A percentile compares a stretch with the other conserved stretches of the same genome.
Evolutionary conservation across 2,113 vertebrate genomes (phyloP).

Genomic region (Loxodonta africana): DNA sequence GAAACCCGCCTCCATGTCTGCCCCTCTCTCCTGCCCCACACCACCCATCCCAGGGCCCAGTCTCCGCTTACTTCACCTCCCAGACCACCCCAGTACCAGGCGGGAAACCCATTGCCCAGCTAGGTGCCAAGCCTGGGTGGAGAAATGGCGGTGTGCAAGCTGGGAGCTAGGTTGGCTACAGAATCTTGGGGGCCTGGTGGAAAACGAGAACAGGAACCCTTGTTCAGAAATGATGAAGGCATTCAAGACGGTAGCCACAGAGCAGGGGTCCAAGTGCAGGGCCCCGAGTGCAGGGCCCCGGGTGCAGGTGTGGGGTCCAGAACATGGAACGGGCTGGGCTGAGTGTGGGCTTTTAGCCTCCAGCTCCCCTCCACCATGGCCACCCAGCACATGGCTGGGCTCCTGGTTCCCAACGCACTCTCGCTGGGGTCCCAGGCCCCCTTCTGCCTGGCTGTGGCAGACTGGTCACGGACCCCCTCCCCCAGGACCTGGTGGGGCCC

Average conservation of each 20-base stretch:
- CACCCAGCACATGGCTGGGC: neutral
- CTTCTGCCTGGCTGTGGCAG: neutral
- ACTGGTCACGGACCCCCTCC: neutral
- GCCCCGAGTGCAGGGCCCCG: accelerated
- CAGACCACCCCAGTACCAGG: neutral
- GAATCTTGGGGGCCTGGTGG: accelerated
- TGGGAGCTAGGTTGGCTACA: neutral
- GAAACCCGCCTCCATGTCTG: accelerated
- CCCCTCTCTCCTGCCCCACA: accelerated
- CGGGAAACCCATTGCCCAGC: neutral
- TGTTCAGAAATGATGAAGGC: accelerated
- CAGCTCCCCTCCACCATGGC: accelerated
- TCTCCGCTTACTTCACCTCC: neutral
- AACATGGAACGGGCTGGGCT: no score
- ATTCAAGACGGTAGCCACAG: neutral
- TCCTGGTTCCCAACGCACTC: no score
- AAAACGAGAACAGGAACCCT: accelerated
- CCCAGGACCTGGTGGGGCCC: neutral
- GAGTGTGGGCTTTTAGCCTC: accelerated
- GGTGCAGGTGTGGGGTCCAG: no score
- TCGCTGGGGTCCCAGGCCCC: neutral
- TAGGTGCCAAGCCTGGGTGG: accelerated
- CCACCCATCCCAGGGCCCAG: neutral
- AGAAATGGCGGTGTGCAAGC: accelerated
- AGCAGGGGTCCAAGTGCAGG: accelerated